Percentiles rank a stretch among this genome's conserved stretches.
phyloP scores from a whole-genome alignment of 2,888 invertebrate genomes.

The Luffia ferchaultella region DNA sequence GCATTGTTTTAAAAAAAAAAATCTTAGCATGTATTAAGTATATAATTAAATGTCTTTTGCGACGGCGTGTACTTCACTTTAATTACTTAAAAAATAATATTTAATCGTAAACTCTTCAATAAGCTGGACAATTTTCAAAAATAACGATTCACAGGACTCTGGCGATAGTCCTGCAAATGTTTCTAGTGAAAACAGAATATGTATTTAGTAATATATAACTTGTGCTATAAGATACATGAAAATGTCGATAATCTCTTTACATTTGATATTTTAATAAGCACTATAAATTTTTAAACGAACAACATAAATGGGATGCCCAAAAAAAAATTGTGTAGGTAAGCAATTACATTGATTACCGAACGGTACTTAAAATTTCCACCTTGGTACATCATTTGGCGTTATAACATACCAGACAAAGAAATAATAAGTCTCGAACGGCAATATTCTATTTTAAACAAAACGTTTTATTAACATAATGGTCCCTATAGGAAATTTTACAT shows the following conservation, averaged over 20 bases:
- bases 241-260: not conserved
- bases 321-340: not conserved
- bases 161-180: slow-evolving; percentile 35
- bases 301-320: not conserved
- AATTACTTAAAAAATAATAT: slow-evolving; percentile 46
- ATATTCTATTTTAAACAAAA: slow-evolving; percentile 12
- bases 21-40: slow-evolving; percentile 44
- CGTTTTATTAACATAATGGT: slow-evolving; percentile 49
- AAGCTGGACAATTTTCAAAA: slow-evolving; percentile 31
- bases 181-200: slow-evolving; percentile 5
- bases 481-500: slow-evolving; percentile 54
- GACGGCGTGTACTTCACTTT: slow-evolving; percentile 53
- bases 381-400: slow-evolving; percentile 41
- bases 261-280: slow-evolving; percentile 27
- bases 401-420: slow-evolving; percentile 25
- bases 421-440: not conserved
- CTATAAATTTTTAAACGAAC: slow-evolving; percentile 16
- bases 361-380: slow-evolving; percentile 25
- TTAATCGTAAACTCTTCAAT: slow-evolving; percentile 35
- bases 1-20: slow-evolving; percentile 51
- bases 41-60: slow-evolving; percentile 45
- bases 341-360: slow-evolving; percentile 28
- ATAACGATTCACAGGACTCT: slow-evolving; percentile 28
- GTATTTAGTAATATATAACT: not conserved
- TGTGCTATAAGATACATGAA: not conserved